A percentile compares a stretch with the other conserved stretches of the same genome.
phyloP scores from a whole-genome alignment of 2,113 vertebrate species.

The Cygnus buccinator region DNA sequence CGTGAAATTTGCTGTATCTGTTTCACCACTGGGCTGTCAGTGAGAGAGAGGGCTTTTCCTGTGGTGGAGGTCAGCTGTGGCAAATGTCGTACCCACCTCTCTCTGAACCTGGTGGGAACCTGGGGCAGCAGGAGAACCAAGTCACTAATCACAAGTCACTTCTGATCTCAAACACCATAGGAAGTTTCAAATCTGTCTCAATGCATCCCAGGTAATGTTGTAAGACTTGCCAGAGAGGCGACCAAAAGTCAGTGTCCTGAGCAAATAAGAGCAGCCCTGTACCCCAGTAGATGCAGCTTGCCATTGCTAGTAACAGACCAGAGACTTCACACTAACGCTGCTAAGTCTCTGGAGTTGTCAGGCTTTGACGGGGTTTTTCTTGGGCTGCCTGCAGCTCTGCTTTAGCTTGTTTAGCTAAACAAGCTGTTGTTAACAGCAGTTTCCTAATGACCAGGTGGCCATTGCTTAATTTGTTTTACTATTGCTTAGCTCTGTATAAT shows the following conservation, averaged over 20 bases:
- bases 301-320: neutral
- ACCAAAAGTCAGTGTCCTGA: rapidly evolving
- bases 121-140: rapidly evolving
- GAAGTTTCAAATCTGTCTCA: neutral
- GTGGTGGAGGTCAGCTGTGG: rapidly evolving
- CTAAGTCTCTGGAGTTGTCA: rapidly evolving
- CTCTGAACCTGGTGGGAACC: rapidly evolving
- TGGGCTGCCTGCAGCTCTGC: neutral
- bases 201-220: neutral
- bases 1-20: rapidly evolving
- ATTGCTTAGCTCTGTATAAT: neutral
- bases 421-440: neutral
- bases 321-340: neutral
- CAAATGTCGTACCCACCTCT: no score
- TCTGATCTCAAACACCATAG: neutral
- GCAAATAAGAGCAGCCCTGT: neutral
- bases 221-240: neutral
- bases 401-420: neutral
- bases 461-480: neutral
- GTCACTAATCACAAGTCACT: rapidly evolving
- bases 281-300: neutral
- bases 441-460: neutral
- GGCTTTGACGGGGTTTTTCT: neutral
- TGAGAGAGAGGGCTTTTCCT: neutral
- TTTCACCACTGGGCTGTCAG: neutral